These are phyloP conservation scores for Cisticola juncidis DNA, from an alignment of 2,113 vertebrate species.

Conservation along the genomic window DNA sequence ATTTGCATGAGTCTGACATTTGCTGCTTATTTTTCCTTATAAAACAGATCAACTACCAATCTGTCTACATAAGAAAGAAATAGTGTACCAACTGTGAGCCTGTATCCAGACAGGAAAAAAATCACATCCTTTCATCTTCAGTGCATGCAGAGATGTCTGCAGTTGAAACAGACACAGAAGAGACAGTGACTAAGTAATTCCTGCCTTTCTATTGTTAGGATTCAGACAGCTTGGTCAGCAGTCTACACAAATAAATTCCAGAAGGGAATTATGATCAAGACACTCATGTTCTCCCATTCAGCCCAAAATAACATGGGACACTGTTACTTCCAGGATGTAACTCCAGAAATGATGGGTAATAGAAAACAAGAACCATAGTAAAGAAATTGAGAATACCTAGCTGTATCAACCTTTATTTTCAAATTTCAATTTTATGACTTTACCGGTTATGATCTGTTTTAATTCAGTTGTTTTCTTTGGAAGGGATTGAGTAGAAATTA, in stretches of 20 bases:
- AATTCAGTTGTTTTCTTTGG: background rate
- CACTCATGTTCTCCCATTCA: background rate
- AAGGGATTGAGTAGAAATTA: background rate
- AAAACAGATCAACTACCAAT: background rate
- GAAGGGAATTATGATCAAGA: background rate
- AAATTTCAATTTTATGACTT: background rate
- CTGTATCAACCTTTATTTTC: background rate
- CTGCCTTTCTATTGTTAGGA: background rate
- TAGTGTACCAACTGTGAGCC: background rate
- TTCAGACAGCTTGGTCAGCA: background rate
- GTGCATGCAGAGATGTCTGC: background rate
- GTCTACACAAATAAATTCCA: background rate
- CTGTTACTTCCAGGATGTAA: background rate
- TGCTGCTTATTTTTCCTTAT: background rate
- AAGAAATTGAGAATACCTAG: background rate
- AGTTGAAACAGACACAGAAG: background rate
- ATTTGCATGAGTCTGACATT: background rate
- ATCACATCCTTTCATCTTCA: background rate
- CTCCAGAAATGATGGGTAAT: background rate
- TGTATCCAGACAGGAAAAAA: background rate
- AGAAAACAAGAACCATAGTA: background rate
- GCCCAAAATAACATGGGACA: background rate
- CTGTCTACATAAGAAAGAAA: background rate
- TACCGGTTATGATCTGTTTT: background rate
- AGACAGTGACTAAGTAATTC: constrained; percentile 24